phyloP scores from a whole-genome alignment of 2,797 vertebrate species.

The Chelmon rostratus region DNA sequence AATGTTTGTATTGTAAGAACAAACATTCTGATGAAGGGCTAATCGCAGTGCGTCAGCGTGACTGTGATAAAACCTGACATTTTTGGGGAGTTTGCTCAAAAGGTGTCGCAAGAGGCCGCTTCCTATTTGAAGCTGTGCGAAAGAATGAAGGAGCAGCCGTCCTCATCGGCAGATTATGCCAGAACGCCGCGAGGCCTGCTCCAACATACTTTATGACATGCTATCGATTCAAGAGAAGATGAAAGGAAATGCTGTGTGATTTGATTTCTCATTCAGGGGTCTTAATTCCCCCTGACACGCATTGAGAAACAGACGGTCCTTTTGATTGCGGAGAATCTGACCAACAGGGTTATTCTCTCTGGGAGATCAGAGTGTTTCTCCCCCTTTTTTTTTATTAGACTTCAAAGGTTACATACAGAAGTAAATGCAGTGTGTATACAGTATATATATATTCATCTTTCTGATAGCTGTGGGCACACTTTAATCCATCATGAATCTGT shows the following conservation, averaged over 20 bases:
- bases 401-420: constrained; percentile 76
- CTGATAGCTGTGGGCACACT: constrained; percentile 49
- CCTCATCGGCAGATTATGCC: constrained; percentile 47
- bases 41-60: constrained; percentile 33
- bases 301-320: constrained; percentile 68
- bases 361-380: constrained; percentile 74
- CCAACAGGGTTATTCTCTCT: constrained; percentile 75
- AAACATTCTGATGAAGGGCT: constrained; percentile 61
- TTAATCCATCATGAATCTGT: constrained; percentile 55
- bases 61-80: constrained; percentile 51
- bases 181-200: constrained; percentile 49
- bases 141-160: constrained; percentile 34
- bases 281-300: constrained; percentile 75
- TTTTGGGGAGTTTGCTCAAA: constrained; percentile 22
- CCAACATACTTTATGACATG: constrained; percentile 71
- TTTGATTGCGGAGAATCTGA: constrained; percentile 78
- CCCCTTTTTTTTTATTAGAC: constrained; percentile 70
- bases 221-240: constrained; percentile 78
- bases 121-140: constrained; percentile 35
- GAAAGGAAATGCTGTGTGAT: constrained; percentile 79
- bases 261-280: constrained; percentile 76
- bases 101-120: constrained; percentile 43
- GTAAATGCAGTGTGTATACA: constrained; percentile 65
- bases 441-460: constrained; percentile 44
- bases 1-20: constrained; percentile 69